Evolutionary conservation across 2,888 invertebrate species (phyloP), one percentile per base, ranked within the genome.

Genomic region (Lycaena phlaeas): DNA sequence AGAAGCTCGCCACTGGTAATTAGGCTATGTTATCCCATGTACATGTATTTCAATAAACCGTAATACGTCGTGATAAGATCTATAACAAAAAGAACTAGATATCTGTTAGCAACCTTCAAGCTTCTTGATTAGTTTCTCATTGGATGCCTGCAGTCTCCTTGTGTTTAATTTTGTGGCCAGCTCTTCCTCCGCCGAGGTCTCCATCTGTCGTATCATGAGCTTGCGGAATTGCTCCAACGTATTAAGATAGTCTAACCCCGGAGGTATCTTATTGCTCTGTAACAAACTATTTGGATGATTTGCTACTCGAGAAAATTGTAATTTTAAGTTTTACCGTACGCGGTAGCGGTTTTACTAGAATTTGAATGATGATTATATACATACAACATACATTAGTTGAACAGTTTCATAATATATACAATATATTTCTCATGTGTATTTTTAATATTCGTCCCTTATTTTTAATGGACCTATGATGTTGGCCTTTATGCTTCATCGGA

Each of bases 181-280:
- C 49, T 87, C 86, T 37, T 85, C 84, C 1, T 73, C 75, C 0
- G 87, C 87, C 0, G 82, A 76, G 2, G 65, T 71, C 3, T 62
- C 56, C 64, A 87, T 69, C 46, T 79, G 85, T 2, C 46, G 54
- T 3, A 69, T 51, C 66, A 84, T 77, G 44, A 71, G 56, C 0
- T 73, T 67, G 6, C 70, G 68, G 43, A 86, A 77, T 30, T 61
- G 60, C 47, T 77, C 73, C 40, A 86, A 48, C 1, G 62, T 58
- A n/a, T 57, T 14, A 10, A 82, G 52, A 44, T 73, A 84, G 3
- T 69, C 70, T 10, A 81, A 31, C 4, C 55, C 51, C 1, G 56
- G 49, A n/a, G 41, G n/a, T 12, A 37, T 17, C 15, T 45, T 38
- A 15, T 31, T 38, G 5, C 14, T 22, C 54, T 53, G 22, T 2